Evolutionary conservation across 1,140 invertebrate genomes (phyloP).

Genomic region (Delia radicum): DNA sequence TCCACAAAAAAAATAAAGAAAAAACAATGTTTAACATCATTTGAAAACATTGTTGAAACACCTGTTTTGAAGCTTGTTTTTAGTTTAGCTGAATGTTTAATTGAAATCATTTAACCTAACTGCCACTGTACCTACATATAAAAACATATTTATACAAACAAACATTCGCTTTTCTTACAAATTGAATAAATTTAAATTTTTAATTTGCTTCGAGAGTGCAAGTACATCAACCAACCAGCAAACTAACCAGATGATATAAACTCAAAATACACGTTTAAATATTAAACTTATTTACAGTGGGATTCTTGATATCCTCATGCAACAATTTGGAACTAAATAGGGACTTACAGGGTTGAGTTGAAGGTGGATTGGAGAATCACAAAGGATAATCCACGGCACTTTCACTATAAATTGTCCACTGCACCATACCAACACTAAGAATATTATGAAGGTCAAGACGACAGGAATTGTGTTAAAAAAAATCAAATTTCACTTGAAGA

Average conservation of each 20-base stretch:
- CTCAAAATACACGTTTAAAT: background rate
- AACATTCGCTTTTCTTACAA: background rate
- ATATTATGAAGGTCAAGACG: too few species aligned
- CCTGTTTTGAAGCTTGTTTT: background rate
- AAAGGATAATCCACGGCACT: too few species aligned
- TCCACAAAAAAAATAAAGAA: too few species aligned
- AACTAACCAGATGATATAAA: background rate
- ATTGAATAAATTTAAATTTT: conserved; percentile 21
- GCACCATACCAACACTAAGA: too few species aligned
- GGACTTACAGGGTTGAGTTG: too few species aligned
- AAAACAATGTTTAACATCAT: background rate
- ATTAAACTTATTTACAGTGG: background rate
- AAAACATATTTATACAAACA: background rate
- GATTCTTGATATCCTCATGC: too few species aligned
- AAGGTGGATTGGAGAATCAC: too few species aligned
- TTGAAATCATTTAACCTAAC: conserved; percentile 12
- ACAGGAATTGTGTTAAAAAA: too few species aligned
- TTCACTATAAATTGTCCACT: too few species aligned
- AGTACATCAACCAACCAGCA: background rate
- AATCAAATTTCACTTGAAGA: too few species aligned
- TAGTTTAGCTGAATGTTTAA: conserved; percentile 14
- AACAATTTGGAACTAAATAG: too few species aligned
- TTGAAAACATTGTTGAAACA: conserved; percentile 5
- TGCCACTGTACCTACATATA: background rate
- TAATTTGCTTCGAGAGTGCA: background rate